phyloP scores from a whole-genome alignment of 2,888 invertebrate species.

The Dysmachus trigonus region DNA sequence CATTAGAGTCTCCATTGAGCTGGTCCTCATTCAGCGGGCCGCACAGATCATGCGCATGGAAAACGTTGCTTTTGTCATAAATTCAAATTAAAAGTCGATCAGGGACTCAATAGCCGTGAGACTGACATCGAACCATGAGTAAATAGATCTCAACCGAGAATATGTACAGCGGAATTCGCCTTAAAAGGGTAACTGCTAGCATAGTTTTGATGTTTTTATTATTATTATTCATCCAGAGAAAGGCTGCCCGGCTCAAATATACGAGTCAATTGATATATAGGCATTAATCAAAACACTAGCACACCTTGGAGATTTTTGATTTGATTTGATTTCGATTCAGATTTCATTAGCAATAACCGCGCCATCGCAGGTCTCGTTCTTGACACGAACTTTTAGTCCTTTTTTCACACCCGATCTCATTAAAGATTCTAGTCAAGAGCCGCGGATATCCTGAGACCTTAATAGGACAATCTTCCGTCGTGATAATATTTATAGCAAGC shows the following conservation, averaged over 20 bases:
- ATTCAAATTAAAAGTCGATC: constrained; percentile 41
- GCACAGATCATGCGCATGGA: constrained; percentile 21
- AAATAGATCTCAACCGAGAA: constrained; percentile 1
- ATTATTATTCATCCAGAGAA: not conserved
- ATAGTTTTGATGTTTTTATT: not conserved
- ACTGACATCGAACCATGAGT: constrained; percentile 1
- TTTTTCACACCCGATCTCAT: constrained; percentile 21
- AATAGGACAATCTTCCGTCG: constrained; percentile 37
- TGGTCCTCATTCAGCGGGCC: not conserved
- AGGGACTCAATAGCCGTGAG: constrained; percentile 36
- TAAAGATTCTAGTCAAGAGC: constrained; percentile 33
- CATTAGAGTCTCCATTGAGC: constrained; percentile 30
- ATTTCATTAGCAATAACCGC: constrained; percentile 13
- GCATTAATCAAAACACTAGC: not conserved
- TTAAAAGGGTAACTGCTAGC: not conserved
- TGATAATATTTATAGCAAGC: constrained; percentile 45
- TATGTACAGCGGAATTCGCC: not conserved
- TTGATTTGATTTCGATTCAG: not conserved
- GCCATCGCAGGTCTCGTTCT: not conserved
- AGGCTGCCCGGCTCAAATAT: not conserved
- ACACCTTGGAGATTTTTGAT: no score
- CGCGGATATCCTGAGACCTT: constrained; percentile 44
- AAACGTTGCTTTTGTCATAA: constrained; percentile 35
- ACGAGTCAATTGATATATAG: not conserved
- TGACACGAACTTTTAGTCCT: not conserved